Evolutionary conservation across 1,140 invertebrate genomes (phyloP).

Genomic region (Diachasma alloeum): DNA sequence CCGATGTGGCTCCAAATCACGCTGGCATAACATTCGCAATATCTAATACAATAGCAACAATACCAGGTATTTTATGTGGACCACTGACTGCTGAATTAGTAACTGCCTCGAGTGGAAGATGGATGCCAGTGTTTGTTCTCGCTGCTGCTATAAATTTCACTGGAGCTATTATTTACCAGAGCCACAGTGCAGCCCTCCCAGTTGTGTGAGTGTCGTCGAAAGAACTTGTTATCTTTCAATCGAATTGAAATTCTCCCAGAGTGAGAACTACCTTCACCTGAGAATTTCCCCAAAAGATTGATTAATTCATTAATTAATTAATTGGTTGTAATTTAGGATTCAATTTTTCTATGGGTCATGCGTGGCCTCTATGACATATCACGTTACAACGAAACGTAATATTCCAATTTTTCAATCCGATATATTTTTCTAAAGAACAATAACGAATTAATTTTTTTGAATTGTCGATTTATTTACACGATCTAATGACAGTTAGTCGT

Average conservation of each 20-base stretch:
- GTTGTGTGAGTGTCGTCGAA: constrained; percentile 62
- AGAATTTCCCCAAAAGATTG: no score
- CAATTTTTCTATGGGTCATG: background rate
- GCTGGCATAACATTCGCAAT: constrained; percentile 83
- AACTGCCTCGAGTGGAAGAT: constrained; percentile 75
- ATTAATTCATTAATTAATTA: no score
- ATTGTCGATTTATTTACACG: no score
- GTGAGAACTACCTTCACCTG: no score
- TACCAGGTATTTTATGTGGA: constrained; percentile 82
- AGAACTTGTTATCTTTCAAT: background rate
- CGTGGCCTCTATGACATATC: background rate
- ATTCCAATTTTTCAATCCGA: background rate
- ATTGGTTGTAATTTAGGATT: no score
- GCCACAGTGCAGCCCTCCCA: constrained; percentile 78
- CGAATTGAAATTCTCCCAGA: background rate
- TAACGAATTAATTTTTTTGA: background rate
- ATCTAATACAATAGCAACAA: constrained; percentile 83
- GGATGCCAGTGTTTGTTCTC: constrained; percentile 80
- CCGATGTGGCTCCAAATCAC: constrained; percentile 82
- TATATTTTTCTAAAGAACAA: background rate
- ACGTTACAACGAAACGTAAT: background rate
- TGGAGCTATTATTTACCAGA: constrained; percentile 80
- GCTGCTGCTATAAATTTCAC: constrained; percentile 80
- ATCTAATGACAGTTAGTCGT: background rate
- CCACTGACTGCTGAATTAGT: constrained; percentile 81